Evolutionary conservation across 2,888 invertebrate species (phyloP).

Genomic region (Pristionchus japonicus): DNA sequence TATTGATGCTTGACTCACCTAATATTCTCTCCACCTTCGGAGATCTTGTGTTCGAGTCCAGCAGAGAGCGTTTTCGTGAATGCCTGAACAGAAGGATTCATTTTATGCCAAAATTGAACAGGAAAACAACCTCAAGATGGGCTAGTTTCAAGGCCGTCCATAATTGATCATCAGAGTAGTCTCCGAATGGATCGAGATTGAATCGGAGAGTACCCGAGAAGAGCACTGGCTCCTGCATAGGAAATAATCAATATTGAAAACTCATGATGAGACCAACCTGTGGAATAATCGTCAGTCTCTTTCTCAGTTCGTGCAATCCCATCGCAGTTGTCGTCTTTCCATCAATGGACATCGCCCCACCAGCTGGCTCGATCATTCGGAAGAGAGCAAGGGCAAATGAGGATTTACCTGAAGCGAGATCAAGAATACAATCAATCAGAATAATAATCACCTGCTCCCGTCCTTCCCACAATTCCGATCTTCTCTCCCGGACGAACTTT

Average conservation of each 20-base stretch:
- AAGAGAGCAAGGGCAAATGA: constrained; percentile 90
- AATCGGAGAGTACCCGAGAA: constrained; percentile 72
- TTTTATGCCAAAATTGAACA: not conserved
- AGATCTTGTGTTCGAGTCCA: constrained; percentile 58
- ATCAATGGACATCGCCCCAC: constrained; percentile 87
- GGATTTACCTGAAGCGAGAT: constrained; percentile 83
- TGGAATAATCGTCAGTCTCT: constrained; percentile 86
- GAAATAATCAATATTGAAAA: not conserved
- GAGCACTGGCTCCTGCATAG: constrained; percentile 66
- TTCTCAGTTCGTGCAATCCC: constrained; percentile 88
- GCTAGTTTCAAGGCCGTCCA: constrained; percentile 66
- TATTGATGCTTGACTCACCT: too few species aligned
- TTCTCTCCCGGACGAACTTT: constrained; percentile 82
- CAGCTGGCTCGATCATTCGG: constrained; percentile 87
- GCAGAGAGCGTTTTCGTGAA: constrained; percentile 48
- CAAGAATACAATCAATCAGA: too few species aligned
- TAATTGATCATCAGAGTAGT: constrained; percentile 60
- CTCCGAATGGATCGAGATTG: constrained; percentile 71
- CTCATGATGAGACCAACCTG: constrained; percentile 64
- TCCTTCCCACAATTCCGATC: constrained; percentile 76
- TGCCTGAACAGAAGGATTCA: constrained; percentile 45
- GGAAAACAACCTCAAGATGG: constrained; percentile 57
- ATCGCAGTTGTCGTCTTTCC: constrained; percentile 85
- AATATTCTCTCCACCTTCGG: constrained; percentile 67
- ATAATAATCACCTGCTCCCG: constrained; percentile 73